Evolutionary conservation across 2,113 vertebrate species (phyloP).

Genomic region (Tylochromis polylepis): DNA sequence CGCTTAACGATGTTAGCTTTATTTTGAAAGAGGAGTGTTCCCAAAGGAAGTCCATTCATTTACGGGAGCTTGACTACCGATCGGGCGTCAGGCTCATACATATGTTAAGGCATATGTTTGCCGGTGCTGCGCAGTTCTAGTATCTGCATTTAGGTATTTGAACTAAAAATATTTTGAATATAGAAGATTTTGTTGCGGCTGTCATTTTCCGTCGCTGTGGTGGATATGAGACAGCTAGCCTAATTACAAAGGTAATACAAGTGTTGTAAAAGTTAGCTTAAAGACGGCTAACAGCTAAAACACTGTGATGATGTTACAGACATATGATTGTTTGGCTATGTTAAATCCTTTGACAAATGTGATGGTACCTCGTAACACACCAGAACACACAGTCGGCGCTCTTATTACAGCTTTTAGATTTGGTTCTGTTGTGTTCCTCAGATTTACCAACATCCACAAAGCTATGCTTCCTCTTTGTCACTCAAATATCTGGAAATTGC

Average conservation of each 20-base stretch:
- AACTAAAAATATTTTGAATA: not conserved
- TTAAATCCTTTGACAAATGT: not conserved
- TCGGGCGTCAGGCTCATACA: not conserved
- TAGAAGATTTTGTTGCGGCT: not conserved
- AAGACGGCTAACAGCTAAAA: slow-evolving; percentile 4
- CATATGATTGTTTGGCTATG: not conserved
- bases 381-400: not conserved
- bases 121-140: not conserved
- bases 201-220: not conserved
- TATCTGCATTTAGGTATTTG: not conserved
- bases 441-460: not conserved
- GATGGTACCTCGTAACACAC: not conserved
- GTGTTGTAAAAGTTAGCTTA: not conserved
- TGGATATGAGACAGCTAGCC: not conserved
- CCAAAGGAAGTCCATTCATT: not conserved
- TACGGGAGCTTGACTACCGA: not conserved
- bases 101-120: not conserved
- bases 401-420: not conserved
- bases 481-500: not conserved
- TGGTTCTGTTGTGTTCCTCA: not conserved
- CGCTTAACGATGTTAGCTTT: not conserved
- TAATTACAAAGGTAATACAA: slow-evolving; percentile 17
- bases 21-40: slow-evolving; percentile 11
- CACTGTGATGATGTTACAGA: not conserved
- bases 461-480: not conserved